Evolutionary conservation across 1,140 invertebrate species (phyloP).

Genomic region (Nylanderia fulva): DNA sequence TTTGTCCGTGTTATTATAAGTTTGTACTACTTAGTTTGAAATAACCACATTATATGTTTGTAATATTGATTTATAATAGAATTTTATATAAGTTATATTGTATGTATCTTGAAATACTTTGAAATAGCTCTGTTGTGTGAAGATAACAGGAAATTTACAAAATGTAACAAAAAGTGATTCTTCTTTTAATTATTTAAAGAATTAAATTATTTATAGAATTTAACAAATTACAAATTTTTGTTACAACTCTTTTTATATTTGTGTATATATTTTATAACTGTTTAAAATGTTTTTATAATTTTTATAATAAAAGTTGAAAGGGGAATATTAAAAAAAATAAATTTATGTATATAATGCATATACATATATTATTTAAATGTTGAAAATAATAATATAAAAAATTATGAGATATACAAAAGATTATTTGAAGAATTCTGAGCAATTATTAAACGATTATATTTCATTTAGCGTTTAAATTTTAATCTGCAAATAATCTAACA

Average conservation of each 20-base stretch:
- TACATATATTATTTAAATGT: not conserved
- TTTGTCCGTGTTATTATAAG: slow-evolving; percentile 22
- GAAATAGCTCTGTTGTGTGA: not conserved
- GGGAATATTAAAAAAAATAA: not conserved
- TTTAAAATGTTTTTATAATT: not conserved
- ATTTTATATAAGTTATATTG: not conserved
- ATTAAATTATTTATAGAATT: too few species aligned
- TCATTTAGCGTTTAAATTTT: not conserved
- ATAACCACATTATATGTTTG: slow-evolving; percentile 8
- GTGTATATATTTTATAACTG: not conserved
- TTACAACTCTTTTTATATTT: not conserved
- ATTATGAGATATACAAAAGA: not conserved
- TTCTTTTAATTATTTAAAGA: not conserved
- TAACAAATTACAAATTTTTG: not conserved
- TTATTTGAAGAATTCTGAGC: not conserved
- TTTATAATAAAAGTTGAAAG: not conserved
- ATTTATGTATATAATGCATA: not conserved
- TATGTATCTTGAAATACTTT: not conserved
- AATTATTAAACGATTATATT: not conserved
- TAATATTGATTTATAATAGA: not conserved
- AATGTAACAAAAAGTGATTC: not conserved
- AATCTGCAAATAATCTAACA: not conserved
- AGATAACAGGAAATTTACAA: not conserved
- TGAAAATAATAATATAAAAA: not conserved
- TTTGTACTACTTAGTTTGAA: slow-evolving; percentile 6